Evolutionary conservation across 2,113 vertebrate genomes (phyloP), one percentile per base, ranked within the genome.

Genomic region (Rhea americana): DNA sequence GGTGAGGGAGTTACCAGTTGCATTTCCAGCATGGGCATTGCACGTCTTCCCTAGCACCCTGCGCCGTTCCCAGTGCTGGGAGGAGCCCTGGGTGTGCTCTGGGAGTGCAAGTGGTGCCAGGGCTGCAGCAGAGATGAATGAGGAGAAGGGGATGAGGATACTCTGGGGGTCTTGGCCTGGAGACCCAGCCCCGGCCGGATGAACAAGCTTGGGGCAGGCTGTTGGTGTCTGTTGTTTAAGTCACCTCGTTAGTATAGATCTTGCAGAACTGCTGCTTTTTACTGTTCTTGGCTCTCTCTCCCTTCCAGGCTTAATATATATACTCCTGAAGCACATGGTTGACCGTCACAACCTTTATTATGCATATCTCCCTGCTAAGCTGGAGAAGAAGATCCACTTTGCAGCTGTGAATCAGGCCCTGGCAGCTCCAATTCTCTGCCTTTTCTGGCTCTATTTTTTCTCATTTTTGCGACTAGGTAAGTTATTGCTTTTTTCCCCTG

Each of bases 291-390:
- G 13, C 56, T 87, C 74, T 93, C 6, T 81, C 73, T 21, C 14
- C 13, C 63, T 72, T 81, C 24, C 95, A 99, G 99, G 99, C 87
- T 97, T 99, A 72, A 97, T 99, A 85, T 99, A 99, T 96, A 98
- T 99, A 78, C 67, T 99, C 24, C 98, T 99, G 84, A 99, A 99
- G 95, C 98, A 99, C 96, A 66, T 99, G 96, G 99, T 99, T 75
- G 99, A 99, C 96, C 98, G 99, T 87, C 98, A 99, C 88, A 99
- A 99, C 96, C 97, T 99, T 66, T 99, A 98, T 96, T 99, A 99
- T 0, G 98, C 98, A 1, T 99, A 98, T 93, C 97, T 99, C 41
- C 99, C 99, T 0, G 97, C 99, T 59, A 98, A 98, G 83, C 97
- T 99, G 50, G 98, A 99, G 92, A 97, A 97, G 66, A 97, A 98